A percentile compares a stretch with the other conserved stretches of the same genome.
Conservation (phyloP, 37 sponge, comb jelly and placozoan genomes). For the Spongilla lacustris region DNA sequence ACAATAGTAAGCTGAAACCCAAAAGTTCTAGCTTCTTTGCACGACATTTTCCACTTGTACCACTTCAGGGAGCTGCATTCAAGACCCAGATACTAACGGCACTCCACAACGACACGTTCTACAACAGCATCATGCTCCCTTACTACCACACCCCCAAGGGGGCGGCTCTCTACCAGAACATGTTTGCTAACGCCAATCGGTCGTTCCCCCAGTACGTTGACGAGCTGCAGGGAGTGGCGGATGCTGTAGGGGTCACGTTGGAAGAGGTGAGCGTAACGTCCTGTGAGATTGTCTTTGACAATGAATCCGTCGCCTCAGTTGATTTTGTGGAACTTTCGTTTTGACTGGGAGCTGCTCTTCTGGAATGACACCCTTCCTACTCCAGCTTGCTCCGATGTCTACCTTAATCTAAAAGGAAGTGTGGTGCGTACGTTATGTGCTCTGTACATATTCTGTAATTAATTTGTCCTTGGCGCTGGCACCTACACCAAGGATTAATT, state of each 20-base stretch:
- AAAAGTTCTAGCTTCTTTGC: background rate
- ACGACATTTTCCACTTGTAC: background rate
- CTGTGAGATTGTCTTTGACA: background rate
- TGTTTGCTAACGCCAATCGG: background rate
- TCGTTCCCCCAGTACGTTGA: constrained; percentile 49
- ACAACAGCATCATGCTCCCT: constrained; percentile 23
- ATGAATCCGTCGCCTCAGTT: background rate
- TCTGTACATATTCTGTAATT: too few species aligned
- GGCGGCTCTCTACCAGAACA: constrained; percentile 5
- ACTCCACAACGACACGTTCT: constrained; percentile 31
- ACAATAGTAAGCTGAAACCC: background rate
- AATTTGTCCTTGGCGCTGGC: too few species aligned
- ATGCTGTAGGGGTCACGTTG: constrained; percentile 17
- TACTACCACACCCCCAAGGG: constrained; percentile 28
- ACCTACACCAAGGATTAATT: too few species aligned
- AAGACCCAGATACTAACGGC: constrained; percentile 9
- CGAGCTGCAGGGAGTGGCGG: constrained; percentile 46
- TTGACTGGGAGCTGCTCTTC: constrained; percentile 29
- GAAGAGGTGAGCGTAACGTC: background rate
- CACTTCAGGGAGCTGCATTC: constrained; percentile 17
- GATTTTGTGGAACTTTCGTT: constrained; percentile 38
- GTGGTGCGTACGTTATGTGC: background rate
- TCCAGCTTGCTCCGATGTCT: constrained; percentile 42
- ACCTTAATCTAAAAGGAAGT: background rate
- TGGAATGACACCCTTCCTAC: constrained; percentile 5